Evolutionary conservation across 2,113 vertebrate genomes (phyloP), one percentile per base, ranked within the genome.

Genomic region (Hoplias malabaricus): DNA sequence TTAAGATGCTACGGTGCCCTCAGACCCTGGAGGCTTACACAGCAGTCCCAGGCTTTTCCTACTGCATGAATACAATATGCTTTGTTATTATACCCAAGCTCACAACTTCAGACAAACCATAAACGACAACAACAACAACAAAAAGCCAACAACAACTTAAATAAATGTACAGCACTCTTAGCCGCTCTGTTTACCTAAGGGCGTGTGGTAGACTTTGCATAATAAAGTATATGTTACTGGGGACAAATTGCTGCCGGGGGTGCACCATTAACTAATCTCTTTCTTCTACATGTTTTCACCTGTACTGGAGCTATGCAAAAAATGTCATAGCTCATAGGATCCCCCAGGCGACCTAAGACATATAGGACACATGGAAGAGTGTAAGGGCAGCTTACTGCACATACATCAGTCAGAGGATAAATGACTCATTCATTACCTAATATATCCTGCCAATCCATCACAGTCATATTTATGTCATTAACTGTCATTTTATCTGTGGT

Each of bases 161-260:
- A 36, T 11, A 9, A 11, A 48, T 5, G n/a, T 25, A n/a, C 38
- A 61, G 14, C 23, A 16, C 2, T 12, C 23, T 27, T 21, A 38
- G 3, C 25, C 78, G 73, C 59, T 59, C 71, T 21, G 54, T 12
- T 73, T 25, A 31, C 69, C 38, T 36, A 65, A 29, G 29, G 21
- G 40, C 46, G 27, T 40, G 42, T 33, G 46, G 50, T 38, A 76
- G 48, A 81, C 80, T 71, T 84, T 85, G 81, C 87, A 86, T 16
- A 70, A 82, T 86, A 84, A 87, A 89, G 86, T 86, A 88, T 86
- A 84, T 80, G 78, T 80, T 85, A 78, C 82, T 79, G 65, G 79
- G 84, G 85, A 91, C 89, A 89, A 83, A 90, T 84, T 88, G 86
- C 90, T 87, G 62, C 85, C 87, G 88, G 89, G 88, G 84, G 7